Evolutionary conservation across 2,113 vertebrate genomes (phyloP), one percentile per base, ranked within the genome.

Genomic region (Otocyon megalotis): DNA sequence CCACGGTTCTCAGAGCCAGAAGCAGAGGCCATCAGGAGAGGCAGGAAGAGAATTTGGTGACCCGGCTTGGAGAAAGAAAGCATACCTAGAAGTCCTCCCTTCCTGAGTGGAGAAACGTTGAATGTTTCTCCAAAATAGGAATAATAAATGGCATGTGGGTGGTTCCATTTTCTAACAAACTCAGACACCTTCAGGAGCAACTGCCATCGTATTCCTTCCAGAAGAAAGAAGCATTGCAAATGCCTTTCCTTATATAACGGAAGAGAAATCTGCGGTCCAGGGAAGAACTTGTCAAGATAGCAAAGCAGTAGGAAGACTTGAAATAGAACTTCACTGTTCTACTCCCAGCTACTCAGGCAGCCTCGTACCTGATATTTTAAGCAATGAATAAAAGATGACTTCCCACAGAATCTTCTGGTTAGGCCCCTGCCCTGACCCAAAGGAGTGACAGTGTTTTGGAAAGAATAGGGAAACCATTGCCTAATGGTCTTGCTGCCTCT

Each of bases 301-400:
- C 16, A 83, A 19, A 32, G 77, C 63, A 32, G 12, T 19, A 35
- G 80, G 79, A 90, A 92, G 65, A 19, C 17, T 22, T 56, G 84
- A 80, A 93, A 35, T 26, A 43, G 74, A 89, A 81, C 74, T 67
- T 43, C 2, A 32, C 53, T 43, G n/a, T 77, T 65, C 0, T 2
- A 37, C 63, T 54, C 69, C 76, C 53, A 24, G 35, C 43, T 43
- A 28, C 48, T 80, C 43, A 13, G 20, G n/a, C 60, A 95, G 69
- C 8, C 88, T 96, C 35, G 35, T 71, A 22, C 35, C 35, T 83
- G 82, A 63, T 50, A 56, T 56, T 94, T 82, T 62, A 92, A 97
- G 54, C 79, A 89, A 86, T 19, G 50, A 37, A 81, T 56, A 67
- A 58, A 84, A 88, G 30, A 50, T 15, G 4, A n/a, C 62, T 83